Percentiles rank a stretch among this genome's conserved stretches.
Evolutionary conservation across 2,113 vertebrate species (phyloP).

Genomic region (Kryptolebias marmoratus): DNA sequence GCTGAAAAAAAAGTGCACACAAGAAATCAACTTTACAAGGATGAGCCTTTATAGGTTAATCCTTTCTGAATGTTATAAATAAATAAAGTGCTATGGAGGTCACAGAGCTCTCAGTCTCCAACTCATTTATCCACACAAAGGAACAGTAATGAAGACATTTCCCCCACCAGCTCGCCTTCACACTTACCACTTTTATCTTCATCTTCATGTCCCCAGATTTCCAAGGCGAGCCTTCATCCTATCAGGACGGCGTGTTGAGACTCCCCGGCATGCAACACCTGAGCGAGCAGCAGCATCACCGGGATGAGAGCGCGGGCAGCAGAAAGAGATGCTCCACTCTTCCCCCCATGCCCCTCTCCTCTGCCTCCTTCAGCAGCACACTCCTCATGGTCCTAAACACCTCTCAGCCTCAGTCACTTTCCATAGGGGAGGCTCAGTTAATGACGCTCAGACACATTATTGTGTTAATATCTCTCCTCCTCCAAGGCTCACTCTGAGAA

Average conservation of each 20-base stretch:
- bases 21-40: neutral
- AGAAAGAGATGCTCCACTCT: conserved; percentile 38
- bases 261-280: conserved; percentile 42
- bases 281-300: conserved; percentile 38
- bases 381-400: conserved; percentile 71
- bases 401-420: neutral
- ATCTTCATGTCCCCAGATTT: conserved; percentile 58
- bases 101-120: conserved; percentile 21
- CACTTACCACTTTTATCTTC: conserved; percentile 75
- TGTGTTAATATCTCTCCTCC: neutral
- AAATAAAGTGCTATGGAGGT: conserved; percentile 37
- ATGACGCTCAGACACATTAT: neutral
- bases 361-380: conserved; percentile 10
- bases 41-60: neutral
- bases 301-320: conserved; percentile 13
- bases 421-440: neutral
- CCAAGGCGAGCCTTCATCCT: conserved; percentile 43
- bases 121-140: conserved; percentile 38
- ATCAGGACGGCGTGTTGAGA: conserved; percentile 15
- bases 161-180: conserved; percentile 21
- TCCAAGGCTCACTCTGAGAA: neutral
- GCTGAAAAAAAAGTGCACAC: conserved; percentile 18
- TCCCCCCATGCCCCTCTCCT: conserved; percentile 32
- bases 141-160: conserved; percentile 19
- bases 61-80: neutral